These are phyloP conservation scores for Phengaris alcon DNA, from an alignment of 2,888 invertebrate genomes.

Conservation along the genomic window DNA sequence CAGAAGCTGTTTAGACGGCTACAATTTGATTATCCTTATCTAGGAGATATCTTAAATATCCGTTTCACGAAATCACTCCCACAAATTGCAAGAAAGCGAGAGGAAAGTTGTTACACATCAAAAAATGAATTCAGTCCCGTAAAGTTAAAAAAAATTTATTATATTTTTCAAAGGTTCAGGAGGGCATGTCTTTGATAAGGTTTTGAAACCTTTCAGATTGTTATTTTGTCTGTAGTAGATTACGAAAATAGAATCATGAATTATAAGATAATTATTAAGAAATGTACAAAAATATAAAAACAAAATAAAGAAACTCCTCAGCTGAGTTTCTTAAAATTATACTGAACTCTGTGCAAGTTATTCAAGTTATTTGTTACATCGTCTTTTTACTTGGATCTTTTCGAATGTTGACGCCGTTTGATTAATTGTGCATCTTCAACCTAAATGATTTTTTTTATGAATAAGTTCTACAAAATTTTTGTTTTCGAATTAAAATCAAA, in stretches of 20 bases:
- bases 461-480: not conserved
- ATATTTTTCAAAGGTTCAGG: too few relatives aligned
- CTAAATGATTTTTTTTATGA: not conserved
- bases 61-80: too few relatives aligned
- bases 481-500: not conserved
- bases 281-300: not conserved
- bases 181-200: too few relatives aligned
- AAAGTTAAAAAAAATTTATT: too few relatives aligned
- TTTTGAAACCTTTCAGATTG: too few relatives aligned
- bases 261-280: not conserved
- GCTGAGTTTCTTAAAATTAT: not conserved
- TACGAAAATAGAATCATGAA: not conserved
- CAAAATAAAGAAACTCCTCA: not conserved
- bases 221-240: too few relatives aligned
- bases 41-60: too few relatives aligned
- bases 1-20: too few relatives aligned
- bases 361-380: slow-evolving; percentile 13
- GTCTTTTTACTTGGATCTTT: not conserved
- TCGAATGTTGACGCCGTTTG: slow-evolving; percentile 11
- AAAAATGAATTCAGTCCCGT: too few relatives aligned
- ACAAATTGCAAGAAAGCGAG: too few relatives aligned
- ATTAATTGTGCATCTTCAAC: slow-evolving; percentile 8
- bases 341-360: not conserved
- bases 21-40: too few relatives aligned
- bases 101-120: too few relatives aligned